Base-by-base conservation (phyloP, 2,888 invertebrate genomes). In the Cataglyphis cursor region DNA sequence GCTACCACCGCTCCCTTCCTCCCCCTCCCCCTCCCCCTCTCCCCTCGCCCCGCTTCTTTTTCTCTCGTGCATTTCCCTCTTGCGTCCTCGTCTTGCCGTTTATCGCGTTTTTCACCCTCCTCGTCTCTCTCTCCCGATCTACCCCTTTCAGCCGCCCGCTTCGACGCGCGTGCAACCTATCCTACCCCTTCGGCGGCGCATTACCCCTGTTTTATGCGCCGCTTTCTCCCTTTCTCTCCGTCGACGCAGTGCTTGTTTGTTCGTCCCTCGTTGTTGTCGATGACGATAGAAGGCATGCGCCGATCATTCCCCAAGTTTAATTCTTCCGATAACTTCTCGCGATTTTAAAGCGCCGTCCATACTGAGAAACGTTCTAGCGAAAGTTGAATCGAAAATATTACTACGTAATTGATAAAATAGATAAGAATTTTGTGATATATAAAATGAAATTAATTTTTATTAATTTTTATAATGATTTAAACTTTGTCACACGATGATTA, bases 251-350 rank as follows among this genome's bases (percentile, higher is more conserved):
- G 44, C 65, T 75, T 65, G 73, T 75, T 81, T 86, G 80, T 78
- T 66, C 75, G 70, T 80, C 70, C 68, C 31, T 73, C 82, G 81
- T 85, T 83, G 75, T 54, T 82, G 88, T 84, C 80, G 89, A 85
- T 85, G 88, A 66, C 83, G 86, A 68, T 83, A 66, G 85, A 76
- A 88, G 87, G 87, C 90, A 92, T 91, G 92, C 88, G 92, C 88
- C 86, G 87, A 84, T 91, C 83, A 83, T 70, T 73, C 66, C 21
- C 84, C 65, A 87, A 87, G 86, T 90, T 90, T 89, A 89, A 89
- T 90, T 88, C 88, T 86, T 89, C 70, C 74, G 75, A 78, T 78
- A 87, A 89, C 74, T 87, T 87, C 75, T 78, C 62, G 66, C 76
- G 81, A 75, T 82, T 73, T 73, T 72, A 84, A 86, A 76, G 61